phyloP scores from a whole-genome alignment of 2,797 vertebrate species.

The Leontopithecus rosalia region DNA sequence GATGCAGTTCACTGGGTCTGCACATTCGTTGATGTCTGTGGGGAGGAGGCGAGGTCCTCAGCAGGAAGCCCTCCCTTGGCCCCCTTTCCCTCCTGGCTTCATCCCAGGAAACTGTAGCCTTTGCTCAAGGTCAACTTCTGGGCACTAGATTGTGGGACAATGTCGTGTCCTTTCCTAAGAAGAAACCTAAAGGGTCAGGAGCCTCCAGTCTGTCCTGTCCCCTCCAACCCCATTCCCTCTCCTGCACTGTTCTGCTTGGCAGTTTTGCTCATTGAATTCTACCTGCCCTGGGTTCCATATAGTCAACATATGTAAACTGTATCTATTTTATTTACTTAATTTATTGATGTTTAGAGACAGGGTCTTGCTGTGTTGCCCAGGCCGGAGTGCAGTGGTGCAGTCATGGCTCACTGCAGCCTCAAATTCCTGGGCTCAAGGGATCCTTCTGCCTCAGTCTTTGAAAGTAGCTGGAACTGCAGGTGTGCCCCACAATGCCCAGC shows the following conservation, averaged over 20 bases:
- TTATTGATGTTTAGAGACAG: background rate
- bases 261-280: background rate
- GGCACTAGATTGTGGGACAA: background rate
- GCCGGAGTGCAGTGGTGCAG: background rate
- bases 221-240: no score
- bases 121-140: no score
- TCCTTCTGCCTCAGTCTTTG: background rate
- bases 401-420: background rate
- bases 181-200: background rate
- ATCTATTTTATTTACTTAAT: background rate
- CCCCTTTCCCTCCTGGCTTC: background rate
- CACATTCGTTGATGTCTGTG: constrained; percentile 95
- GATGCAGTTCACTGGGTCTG: constrained; percentile 95
- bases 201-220: background rate
- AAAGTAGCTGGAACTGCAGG: background rate
- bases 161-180: background rate
- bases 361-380: background rate
- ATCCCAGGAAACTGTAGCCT: background rate
- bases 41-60: background rate
- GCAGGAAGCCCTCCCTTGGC: background rate
- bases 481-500: background rate
- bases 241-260: background rate
- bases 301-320: background rate
- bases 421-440: background rate
- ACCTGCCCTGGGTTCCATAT: background rate